These are phyloP conservation scores for Lates calcarifer DNA, from an alignment of 2,113 vertebrate genomes.

Conservation along the genomic window DNA sequence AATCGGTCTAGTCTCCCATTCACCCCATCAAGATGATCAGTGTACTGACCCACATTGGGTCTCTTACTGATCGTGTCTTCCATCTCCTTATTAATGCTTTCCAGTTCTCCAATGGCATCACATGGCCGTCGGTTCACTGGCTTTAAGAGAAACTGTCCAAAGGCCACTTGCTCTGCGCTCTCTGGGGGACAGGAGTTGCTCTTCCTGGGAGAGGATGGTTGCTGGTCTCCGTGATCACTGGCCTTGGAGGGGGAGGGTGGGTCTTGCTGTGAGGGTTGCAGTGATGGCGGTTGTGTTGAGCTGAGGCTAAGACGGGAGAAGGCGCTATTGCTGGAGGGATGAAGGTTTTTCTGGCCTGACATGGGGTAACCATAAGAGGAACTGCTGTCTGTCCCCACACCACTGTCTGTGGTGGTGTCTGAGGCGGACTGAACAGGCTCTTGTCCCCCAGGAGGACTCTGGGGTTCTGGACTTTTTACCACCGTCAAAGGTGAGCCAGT, in stretches of 20 bases:
- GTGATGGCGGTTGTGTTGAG: conserved; percentile 69
- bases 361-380: conserved; percentile 77
- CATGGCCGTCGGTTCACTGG: conserved; percentile 94
- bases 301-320: conserved; percentile 87
- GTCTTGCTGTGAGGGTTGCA: conserved; percentile 47
- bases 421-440: conserved; percentile 67
- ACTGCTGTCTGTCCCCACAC: conserved; percentile 69
- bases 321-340: conserved; percentile 89
- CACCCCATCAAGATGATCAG: conserved; percentile 64
- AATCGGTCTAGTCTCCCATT: conserved; percentile 63
- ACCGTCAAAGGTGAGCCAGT: conserved; percentile 88
- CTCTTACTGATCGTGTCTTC: conserved; percentile 86
- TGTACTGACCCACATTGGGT: conserved; percentile 60
- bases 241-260: conserved; percentile 49
- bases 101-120: conserved; percentile 94
- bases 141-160: conserved; percentile 97
- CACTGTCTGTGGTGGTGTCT: conserved; percentile 62
- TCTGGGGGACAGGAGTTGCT: conserved; percentile 74
- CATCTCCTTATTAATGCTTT: conserved; percentile 96
- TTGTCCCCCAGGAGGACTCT: conserved; percentile 55
- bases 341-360: conserved; percentile 88
- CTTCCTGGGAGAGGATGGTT: conserved; percentile 62
- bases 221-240: conserved; percentile 61
- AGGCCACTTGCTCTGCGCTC: conserved; percentile 84
- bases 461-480: conserved; percentile 76